Evolutionary conservation across 1,140 invertebrate species (phyloP).

Genomic region (Hycleus cichorii): DNA sequence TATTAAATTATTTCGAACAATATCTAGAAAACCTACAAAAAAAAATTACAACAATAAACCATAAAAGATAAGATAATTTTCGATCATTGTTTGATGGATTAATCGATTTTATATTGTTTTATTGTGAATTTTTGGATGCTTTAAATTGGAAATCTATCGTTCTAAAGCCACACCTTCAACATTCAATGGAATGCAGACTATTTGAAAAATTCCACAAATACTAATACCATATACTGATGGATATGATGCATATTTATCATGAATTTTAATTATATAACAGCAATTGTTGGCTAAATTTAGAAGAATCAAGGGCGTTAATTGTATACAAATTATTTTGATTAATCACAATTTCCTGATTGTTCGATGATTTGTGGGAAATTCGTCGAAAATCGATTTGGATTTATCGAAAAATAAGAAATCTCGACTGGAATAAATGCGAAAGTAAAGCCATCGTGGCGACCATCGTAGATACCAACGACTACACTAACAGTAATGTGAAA

Average conservation of each 20-base stretch:
- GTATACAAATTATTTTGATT: conserved; percentile 4
- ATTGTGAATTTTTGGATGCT: no score
- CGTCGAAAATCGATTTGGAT: not conserved
- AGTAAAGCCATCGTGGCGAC: conserved; percentile 23
- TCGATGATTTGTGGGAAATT: not conserved
- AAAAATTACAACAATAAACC: no score
- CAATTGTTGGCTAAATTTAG: conserved; percentile 9
- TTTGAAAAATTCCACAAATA: conserved; percentile 27
- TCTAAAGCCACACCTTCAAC: conserved; percentile 28
- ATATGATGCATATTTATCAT: conserved; percentile 15
- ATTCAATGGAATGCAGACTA: conserved; percentile 29
- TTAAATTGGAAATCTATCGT: no score
- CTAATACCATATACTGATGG: conserved; percentile 20
- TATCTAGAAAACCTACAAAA: no score
- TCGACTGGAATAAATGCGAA: not conserved
- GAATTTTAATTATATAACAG: conserved; percentile 13
- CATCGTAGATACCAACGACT: conserved; percentile 15
- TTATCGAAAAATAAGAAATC: not conserved
- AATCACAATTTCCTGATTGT: no score
- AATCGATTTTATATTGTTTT: no score
- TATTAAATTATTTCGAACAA: conserved; percentile 1
- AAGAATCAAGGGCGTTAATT: conserved; percentile 5
- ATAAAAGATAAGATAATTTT: no score
- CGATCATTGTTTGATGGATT: no score
- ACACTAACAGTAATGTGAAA: conserved; percentile 20